Evolutionary conservation across 2,888 invertebrate genomes (phyloP).

Genomic region (Crepidodera aurea): DNA sequence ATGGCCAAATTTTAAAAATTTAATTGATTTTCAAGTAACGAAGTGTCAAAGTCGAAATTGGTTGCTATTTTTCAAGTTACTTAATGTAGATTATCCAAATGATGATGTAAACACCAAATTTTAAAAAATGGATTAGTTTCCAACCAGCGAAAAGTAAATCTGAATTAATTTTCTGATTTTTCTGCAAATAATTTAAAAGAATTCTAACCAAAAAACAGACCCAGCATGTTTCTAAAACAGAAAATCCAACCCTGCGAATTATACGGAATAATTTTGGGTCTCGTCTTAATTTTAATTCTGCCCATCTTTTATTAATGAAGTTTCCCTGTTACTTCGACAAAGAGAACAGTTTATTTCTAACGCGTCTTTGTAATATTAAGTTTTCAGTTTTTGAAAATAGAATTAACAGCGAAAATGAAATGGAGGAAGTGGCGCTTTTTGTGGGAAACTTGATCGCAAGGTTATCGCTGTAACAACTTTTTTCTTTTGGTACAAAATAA

Average conservation of each 20-base stretch:
- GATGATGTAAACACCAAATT: too few relatives aligned
- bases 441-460: background rate
- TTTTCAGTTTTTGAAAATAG: constrained; percentile 19
- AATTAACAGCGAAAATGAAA: constrained; percentile 13
- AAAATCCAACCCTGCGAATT: background rate
- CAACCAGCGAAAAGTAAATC: too few relatives aligned
- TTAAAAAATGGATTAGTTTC: too few relatives aligned
- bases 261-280: constrained; percentile 23
- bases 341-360: constrained; percentile 28
- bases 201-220: too few relatives aligned
- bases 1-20: too few relatives aligned
- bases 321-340: constrained; percentile 32
- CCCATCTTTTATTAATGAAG: constrained; percentile 35
- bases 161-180: too few relatives aligned
- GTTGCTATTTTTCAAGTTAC: too few relatives aligned
- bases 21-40: too few relatives aligned
- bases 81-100: too few relatives aligned
- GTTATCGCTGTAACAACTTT: background rate
- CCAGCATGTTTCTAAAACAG: too few relatives aligned
- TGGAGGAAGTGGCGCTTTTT: background rate
- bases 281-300: constrained; percentile 27
- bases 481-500: background rate
- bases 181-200: too few relatives aligned
- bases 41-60: too few relatives aligned
- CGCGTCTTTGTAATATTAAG: constrained; percentile 26